Base-by-base conservation (phyloP, 2,888 invertebrate species). In the Nemotelus pantherinus region DNA sequence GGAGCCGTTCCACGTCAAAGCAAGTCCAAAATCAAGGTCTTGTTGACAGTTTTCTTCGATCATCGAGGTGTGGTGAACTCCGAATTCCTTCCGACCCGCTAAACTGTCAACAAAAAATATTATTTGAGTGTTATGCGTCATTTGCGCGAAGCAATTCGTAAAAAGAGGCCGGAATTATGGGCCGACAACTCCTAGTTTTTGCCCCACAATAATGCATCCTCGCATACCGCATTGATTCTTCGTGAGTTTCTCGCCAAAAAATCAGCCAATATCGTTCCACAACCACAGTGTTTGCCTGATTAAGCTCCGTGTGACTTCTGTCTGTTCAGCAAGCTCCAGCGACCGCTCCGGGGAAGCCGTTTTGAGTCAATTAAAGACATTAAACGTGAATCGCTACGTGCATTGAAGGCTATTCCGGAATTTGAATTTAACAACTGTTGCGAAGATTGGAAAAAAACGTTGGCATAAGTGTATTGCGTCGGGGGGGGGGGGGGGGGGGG, bases 301-400 rank as follows among this genome's bases (percentile, higher is more conserved):
- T 68, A 68, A 57, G 58, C 70, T 25, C 72, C 72, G 58, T 58
- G 58, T 1, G 72, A 72, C 57, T 57, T 58, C 58, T 71, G 77
- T 48, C 63, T 77, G 44, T 41, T 76, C 57, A 44, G n/a, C 41
- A 55, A 76, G 57, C 77, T 63, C 50, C 71, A 71, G 50, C 2
- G 64, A 60, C 63, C 63, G 53, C 63, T 71, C 44, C 64, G 53
- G 47, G 53, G 64, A 64, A 1, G 45, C 71, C 65, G 76, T 65
- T 76, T 53, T 58, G 76, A 76, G 2, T 2, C 65, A 41, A 68
- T 68, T 47, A 47, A 47, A 25, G 48, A 58, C 9, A 58, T 58
- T 2, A 1, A 77, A 77, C 2, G 64, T 45, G n/a, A n/a, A n/a
- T n/a, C n/a, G n/a, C n/a, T n/a, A n/a, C n/a, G n/a, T n/a, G n/a